These are phyloP conservation scores for Salvelinus sp. DNA, from an alignment of 2,113 vertebrate genomes.

Conservation along the genomic window DNA sequence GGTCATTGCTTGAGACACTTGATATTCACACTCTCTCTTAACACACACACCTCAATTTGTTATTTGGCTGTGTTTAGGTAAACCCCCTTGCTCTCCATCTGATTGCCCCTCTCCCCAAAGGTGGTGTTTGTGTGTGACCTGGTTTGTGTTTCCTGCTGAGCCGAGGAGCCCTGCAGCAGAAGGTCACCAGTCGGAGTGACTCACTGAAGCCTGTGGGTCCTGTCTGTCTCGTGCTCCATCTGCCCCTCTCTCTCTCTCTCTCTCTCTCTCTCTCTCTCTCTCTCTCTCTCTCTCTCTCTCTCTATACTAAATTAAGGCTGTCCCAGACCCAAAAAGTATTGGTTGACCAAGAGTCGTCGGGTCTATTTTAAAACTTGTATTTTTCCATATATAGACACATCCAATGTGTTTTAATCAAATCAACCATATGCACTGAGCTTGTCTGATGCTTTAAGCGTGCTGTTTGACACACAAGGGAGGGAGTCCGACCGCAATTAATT, in stretches of 20 bases:
- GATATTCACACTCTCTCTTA: background rate
- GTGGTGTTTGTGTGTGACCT: slow-evolving; percentile 45
- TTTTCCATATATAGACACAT: too few species aligned
- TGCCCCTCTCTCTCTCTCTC: slow-evolving; percentile 5
- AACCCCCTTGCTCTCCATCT: background rate
- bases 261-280: background rate
- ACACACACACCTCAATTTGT: background rate
- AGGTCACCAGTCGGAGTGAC: slow-evolving; percentile 62
- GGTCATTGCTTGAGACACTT: background rate
- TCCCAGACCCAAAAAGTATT: too few species aligned
- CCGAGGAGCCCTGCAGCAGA: slow-evolving; percentile 60
- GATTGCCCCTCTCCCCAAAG: slow-evolving; percentile 4
- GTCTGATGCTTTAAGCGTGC: too few species aligned
- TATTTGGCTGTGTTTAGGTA: background rate
- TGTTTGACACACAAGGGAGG: too few species aligned
- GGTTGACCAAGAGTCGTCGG: too few species aligned
- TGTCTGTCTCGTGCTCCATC: slow-evolving; percentile 5
- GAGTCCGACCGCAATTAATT: too few species aligned
- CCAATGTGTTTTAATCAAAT: too few species aligned
- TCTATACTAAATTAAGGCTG: too few species aligned
- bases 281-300: background rate
- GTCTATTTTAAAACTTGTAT: too few species aligned
- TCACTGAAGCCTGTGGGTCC: slow-evolving; percentile 40
- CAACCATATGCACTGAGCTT: too few species aligned
- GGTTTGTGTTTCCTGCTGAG: slow-evolving; percentile 40